Conservation (phyloP, 2,888 invertebrate genomes). For the Nomada ferruginata region DNA sequence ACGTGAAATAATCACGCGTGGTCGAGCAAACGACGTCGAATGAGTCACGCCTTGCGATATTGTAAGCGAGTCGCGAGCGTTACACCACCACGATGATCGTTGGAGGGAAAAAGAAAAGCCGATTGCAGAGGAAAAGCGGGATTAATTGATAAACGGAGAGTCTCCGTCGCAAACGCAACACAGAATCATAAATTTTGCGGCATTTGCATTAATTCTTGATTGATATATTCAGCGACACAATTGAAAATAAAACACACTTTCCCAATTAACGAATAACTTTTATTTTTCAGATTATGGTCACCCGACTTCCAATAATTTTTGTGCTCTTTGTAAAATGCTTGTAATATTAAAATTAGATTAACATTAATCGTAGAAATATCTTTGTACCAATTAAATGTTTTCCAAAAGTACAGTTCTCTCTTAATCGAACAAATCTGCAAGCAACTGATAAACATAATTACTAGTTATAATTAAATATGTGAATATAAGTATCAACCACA, state of each 20-base stretch:
- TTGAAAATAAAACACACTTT: constrained; percentile 7
- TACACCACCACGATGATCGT: constrained; percentile 50
- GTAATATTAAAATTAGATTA: too few relatives aligned
- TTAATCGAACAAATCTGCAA: background rate
- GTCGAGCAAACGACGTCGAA: constrained; percentile 72
- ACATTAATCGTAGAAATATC: too few relatives aligned
- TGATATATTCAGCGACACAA: constrained; percentile 9
- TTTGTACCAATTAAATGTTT: too few relatives aligned
- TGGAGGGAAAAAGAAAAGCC: constrained; percentile 27
- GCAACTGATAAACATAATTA: background rate
- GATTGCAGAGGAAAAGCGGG: constrained; percentile 10
- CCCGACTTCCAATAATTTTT: too few relatives aligned
- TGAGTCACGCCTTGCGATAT: constrained; percentile 70
- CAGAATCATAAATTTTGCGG: background rate
- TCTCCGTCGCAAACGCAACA: background rate
- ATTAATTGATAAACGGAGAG: background rate
- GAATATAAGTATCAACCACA: too few relatives aligned
- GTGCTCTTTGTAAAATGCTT: too few relatives aligned
- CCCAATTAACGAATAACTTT: background rate
- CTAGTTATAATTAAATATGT: too few relatives aligned
- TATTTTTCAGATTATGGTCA: too few relatives aligned
- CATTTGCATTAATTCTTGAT: constrained; percentile 4
- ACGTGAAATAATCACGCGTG: constrained; percentile 76
- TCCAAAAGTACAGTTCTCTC: too few relatives aligned
- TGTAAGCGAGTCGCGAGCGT: constrained; percentile 54